These are phyloP conservation scores for Acheta domesticus DNA, from an alignment of 2,888 invertebrate species.

Conservation along the genomic window DNA sequence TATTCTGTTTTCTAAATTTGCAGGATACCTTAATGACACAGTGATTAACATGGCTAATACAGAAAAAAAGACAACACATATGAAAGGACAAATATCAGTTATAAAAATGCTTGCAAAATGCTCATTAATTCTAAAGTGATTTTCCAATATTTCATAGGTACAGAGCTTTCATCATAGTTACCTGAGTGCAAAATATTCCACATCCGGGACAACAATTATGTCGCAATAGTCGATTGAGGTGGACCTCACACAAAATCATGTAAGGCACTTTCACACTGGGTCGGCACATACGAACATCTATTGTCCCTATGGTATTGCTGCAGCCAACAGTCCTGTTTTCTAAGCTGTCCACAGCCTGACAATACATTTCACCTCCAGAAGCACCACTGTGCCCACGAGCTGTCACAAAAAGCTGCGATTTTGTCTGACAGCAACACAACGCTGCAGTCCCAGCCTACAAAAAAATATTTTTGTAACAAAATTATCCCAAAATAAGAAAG, in stretches of 20 bases:
- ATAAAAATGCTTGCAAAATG: too few species aligned
- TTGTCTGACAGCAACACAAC: slow-evolving; percentile 54
- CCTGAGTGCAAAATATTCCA: slow-evolving; percentile 86
- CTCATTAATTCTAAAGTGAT: too few species aligned
- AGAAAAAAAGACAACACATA: too few species aligned
- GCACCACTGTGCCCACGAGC: slow-evolving; percentile 26
- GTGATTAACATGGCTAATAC: too few species aligned
- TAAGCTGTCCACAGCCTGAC: slow-evolving; percentile 72
- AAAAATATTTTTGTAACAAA: slow-evolving; percentile 25
- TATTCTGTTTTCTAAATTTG: too few species aligned
- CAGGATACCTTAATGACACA: too few species aligned
- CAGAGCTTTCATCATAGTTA: slow-evolving; percentile 41
- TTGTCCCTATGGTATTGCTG: slow-evolving; percentile 62
- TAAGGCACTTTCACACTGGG: slow-evolving; percentile 74
- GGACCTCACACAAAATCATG: slow-evolving; percentile 73
- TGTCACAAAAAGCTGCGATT: slow-evolving; percentile 52
- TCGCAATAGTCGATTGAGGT: slow-evolving; percentile 66
- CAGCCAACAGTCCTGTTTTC: slow-evolving; percentile 76
- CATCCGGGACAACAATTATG: slow-evolving; percentile 91
- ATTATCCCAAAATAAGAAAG: too few species aligned
- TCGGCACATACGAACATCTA: slow-evolving; percentile 59
- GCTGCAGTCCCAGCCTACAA: slow-evolving; percentile 45
- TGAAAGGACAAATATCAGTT: too few species aligned
- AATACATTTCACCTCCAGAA: slow-evolving; percentile 52
- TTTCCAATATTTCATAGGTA: background rate